Evolutionary conservation across 2,113 vertebrate species (phyloP), one percentile per base, ranked within the genome.

Genomic region (Ardeotis arabs): DNA sequence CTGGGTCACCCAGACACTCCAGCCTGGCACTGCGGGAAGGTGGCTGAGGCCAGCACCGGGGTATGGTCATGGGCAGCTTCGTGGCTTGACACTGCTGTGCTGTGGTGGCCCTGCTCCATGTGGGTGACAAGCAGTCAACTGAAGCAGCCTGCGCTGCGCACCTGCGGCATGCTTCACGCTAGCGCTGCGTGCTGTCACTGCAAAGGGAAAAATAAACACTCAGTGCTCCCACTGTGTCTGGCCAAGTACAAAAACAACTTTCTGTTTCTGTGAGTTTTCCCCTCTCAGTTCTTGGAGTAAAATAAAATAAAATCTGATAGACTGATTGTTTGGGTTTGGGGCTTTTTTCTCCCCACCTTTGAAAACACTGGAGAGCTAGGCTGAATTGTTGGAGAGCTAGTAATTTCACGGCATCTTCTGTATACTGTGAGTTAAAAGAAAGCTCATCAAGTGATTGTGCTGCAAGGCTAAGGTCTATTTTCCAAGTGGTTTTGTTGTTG

Each of bases 61-160:
- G 10, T 28, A 5, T 45, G 2, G 1, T 7, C 39, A 2, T 1
- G 41, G 56, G 31, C 75, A 79, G 56, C 52, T 39, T 12, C 4
- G 2, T 45, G 37, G n/a, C n/a, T n/a, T 28, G 28, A 4, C 20
- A 2, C 9, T 14, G 27, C 66, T 56, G 39, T 37, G 22, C 67
- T 49, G 15, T 1, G 0, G 3, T 49, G 74, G 49, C 63, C 76
- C 14, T 68, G 16, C 39, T 76, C 22, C 49, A 18, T 19, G 11
- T 21, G 68, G 39, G 44, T 29, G 39, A 55, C 2, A 13, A 66
- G 64, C 55, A 37, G 37, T 24, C 19, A 49, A 3, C 15, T 3
- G 16, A 31, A 22, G 44, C 55, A 37, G 24, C 1, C 14, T n/a
- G 55, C 3, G 5, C n/a, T 21, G 24, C 53, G 3, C 7, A 6